A percentile compares a stretch with the other conserved stretches of the same genome.
phyloP scores from a whole-genome alignment of 2,797 vertebrate species.

The Brachyrhaphis roseni region DNA sequence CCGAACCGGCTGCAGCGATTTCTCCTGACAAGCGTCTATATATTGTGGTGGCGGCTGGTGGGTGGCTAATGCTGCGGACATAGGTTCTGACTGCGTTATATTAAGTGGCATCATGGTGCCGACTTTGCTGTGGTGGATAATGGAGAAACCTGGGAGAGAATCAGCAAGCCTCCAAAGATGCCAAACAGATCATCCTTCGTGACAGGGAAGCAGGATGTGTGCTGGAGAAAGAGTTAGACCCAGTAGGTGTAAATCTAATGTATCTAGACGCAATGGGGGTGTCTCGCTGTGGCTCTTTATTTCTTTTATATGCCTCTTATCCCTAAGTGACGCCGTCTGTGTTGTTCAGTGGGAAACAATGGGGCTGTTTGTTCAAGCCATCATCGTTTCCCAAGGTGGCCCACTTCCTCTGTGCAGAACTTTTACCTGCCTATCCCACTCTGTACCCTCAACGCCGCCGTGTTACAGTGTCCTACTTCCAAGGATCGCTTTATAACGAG shows the following conservation, averaged over 20 bases:
- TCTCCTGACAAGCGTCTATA: conserved; percentile 50
- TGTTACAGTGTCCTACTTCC: conserved; percentile 63
- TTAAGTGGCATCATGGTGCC: conserved; percentile 63
- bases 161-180: conserved; percentile 55
- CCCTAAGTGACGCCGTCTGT: conserved; percentile 49
- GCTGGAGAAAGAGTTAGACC: conserved; percentile 48
- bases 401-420: conserved; percentile 30
- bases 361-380: conserved; percentile 45
- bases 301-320: conserved; percentile 40
- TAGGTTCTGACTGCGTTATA: conserved; percentile 64
- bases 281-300: conserved; percentile 9
- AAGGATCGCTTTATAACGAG: conserved; percentile 55
- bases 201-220: conserved; percentile 49
- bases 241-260: conserved; percentile 60
- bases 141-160: conserved; percentile 52
- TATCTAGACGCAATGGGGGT: conserved; percentile 36
- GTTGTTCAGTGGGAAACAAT: conserved; percentile 30
- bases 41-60: conserved; percentile 40
- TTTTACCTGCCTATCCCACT: conserved; percentile 48
- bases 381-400: conserved; percentile 33
- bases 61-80: conserved; percentile 66
- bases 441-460: conserved; percentile 24
- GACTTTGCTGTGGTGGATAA: conserved; percentile 62
- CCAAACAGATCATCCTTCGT: conserved; percentile 67
- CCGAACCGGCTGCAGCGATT: conserved; percentile 45